These are phyloP conservation scores for Drosophila diplacantha DNA, from an alignment of 2,888 invertebrate species.

Conservation along the genomic window DNA sequence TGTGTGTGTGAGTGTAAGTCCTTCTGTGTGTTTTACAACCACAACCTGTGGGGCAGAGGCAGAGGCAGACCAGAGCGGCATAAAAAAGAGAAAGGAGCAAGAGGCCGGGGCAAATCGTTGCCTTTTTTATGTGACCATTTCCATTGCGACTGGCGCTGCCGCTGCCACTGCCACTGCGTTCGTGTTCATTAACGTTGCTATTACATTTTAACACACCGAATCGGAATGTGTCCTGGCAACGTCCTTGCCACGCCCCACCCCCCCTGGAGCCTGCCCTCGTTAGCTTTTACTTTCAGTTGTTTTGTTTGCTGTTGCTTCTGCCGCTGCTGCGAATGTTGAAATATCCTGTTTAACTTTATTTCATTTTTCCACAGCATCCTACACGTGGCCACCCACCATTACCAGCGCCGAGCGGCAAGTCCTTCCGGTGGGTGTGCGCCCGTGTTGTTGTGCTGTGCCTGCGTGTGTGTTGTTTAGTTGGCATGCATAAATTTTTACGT, in stretches of 20 bases:
- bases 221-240: slow-evolving; percentile 68
- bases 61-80: background rate
- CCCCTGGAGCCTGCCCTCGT: slow-evolving; percentile 4
- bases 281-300: slow-evolving; percentile 66
- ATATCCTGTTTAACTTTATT: slow-evolving; percentile 71
- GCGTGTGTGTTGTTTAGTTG: slow-evolving; percentile 59
- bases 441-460: slow-evolving; percentile 17
- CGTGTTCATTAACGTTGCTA: slow-evolving; percentile 71
- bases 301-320: slow-evolving; percentile 47
- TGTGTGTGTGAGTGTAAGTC: slow-evolving; percentile 9
- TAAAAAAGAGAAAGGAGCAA: slow-evolving; percentile 21
- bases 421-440: slow-evolving; percentile 16
- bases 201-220: slow-evolving; percentile 71
- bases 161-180: slow-evolving; percentile 59
- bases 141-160: slow-evolving; percentile 49
- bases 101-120: slow-evolving; percentile 34
- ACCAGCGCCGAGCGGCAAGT: slow-evolving; percentile 4
- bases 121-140: slow-evolving; percentile 70
- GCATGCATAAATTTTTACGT: slow-evolving; percentile 70
- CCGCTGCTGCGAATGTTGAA: slow-evolving; percentile 61
- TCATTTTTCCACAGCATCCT: slow-evolving; percentile 71
- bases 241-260: slow-evolving; percentile 43
- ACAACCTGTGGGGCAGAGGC: slow-evolving; percentile 44
- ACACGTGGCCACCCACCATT: slow-evolving; percentile 52
- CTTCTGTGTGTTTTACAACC: slow-evolving; percentile 61